These are phyloP conservation scores for Guaruba guarouba DNA, from an alignment of 2,113 vertebrate species.

Conservation along the genomic window DNA sequence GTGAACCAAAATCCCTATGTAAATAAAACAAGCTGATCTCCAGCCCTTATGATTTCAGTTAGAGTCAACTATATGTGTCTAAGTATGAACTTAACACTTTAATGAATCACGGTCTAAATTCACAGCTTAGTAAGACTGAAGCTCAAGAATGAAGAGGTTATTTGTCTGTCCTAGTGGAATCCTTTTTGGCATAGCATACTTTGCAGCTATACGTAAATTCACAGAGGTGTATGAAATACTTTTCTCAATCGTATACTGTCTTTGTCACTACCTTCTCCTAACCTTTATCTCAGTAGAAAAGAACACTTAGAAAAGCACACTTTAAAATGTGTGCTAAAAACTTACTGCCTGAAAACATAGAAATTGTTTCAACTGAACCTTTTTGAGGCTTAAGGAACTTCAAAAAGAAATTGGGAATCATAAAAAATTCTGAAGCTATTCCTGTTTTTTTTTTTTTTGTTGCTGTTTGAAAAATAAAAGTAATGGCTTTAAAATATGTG, in stretches of 20 bases:
- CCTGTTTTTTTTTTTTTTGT: neutral
- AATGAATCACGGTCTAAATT: neutral
- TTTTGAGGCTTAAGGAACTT: constrained; percentile 4
- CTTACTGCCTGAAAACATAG: neutral
- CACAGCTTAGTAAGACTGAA: neutral
- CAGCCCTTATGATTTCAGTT: neutral
- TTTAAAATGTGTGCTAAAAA: neutral
- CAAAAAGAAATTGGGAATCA: constrained; percentile 9
- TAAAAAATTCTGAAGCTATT: neutral
- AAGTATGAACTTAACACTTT: neutral
- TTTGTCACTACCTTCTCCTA: neutral
- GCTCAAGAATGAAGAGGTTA: neutral
- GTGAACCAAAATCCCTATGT: neutral
- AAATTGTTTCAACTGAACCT: neutral
- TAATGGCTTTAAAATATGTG: constrained; percentile 15
- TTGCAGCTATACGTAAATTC: constrained; percentile 42
- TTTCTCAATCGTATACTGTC: neutral
- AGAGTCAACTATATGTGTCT: neutral
- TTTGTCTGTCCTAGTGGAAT: constrained; percentile 22
- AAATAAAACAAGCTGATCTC: neutral
- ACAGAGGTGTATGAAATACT: neutral
- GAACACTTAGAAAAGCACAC: constrained; percentile 22
- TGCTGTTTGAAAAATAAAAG: constrained; percentile 18
- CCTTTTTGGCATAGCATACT: neutral
- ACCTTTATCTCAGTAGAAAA: neutral